Evolutionary conservation across 2,888 invertebrate genomes (phyloP).

Genomic region (Drosophila rellima): DNA sequence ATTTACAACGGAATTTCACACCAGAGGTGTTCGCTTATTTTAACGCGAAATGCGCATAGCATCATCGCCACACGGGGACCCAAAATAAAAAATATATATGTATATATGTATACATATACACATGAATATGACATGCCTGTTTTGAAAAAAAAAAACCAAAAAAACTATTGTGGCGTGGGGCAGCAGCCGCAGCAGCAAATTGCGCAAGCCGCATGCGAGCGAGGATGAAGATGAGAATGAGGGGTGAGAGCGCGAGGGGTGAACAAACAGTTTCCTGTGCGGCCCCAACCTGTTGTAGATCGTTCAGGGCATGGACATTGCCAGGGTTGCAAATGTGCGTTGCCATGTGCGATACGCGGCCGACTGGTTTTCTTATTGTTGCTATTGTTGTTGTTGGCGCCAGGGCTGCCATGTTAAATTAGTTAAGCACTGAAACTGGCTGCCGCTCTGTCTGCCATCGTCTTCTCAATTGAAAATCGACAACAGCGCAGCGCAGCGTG

Average conservation of each 20-base stretch:
- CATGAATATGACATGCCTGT: constrained; percentile 3
- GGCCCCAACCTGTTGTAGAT: constrained; percentile 59
- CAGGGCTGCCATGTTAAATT: constrained; percentile 79
- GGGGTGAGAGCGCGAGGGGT: not conserved
- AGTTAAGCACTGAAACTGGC: constrained; percentile 69
- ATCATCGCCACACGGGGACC: constrained; percentile 40
- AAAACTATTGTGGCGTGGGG: constrained; percentile 46
- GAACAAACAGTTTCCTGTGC: constrained; percentile 49
- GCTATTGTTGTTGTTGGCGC: constrained; percentile 66
- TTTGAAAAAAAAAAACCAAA: not conserved
- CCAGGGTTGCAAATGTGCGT: constrained; percentile 58
- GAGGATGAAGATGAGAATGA: no score
- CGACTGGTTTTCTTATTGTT: constrained; percentile 27
- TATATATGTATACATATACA: not conserved
- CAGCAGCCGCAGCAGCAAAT: constrained; percentile 41
- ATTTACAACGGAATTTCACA: constrained; percentile 71
- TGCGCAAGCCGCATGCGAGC: constrained; percentile 44
- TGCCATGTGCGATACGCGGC: constrained; percentile 56
- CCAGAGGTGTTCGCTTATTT: constrained; percentile 66
- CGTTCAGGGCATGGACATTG: constrained; percentile 60
- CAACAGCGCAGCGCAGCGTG: constrained; percentile 68
- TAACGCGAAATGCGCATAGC: constrained; percentile 64
- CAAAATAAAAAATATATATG: constrained; percentile 29
- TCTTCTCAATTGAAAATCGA: constrained; percentile 75
- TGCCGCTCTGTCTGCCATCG: constrained; percentile 69